Base-by-base conservation (phyloP, 2,888 invertebrate genomes). In the Galerucella calmariensis region DNA sequence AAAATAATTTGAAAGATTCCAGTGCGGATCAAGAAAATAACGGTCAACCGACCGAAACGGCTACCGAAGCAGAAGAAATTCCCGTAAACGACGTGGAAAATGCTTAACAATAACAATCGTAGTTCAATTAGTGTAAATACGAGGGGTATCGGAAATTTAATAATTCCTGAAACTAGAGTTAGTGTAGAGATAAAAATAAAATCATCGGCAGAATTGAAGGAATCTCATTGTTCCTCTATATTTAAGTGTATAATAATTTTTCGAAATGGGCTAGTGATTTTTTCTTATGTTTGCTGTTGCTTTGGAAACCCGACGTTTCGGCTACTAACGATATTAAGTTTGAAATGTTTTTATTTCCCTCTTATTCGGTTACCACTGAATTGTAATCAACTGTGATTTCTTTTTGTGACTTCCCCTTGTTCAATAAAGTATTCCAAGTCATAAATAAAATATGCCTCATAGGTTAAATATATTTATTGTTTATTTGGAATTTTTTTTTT, bases 1-100 rank as follows among this genome's bases (percentile, higher is more conserved):
- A 66, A 72, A 77, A 68, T 72, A 67, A 27, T 51, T 61, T 66
- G n/a, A 27, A 72, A 2, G 63, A 67, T 48, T 67, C 75, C 11
- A 58, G 75, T 35, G 20, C 67, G n/a, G 66, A 73, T 46, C 56
- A 75, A 46, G 74, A 77, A 14, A 44, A 69, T 24, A 58, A 66
- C 0, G 53, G 46, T 72, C 85, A 85, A 73, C 84, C 85, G 1
- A 84, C 86, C 4, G 86, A 86, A 79, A 86, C 85, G 41, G 86
- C 85, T 10, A 85, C 86, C 5, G 86, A 86, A 81, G 87, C 86
- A 24, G 85, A 86, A 77, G 87, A 86, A 80, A 75, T 84, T 53
- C 81, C 82, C 5, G 41, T 24, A 14, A 65, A 65, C 20, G 35
- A 46, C 14, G 24, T 63, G 6, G 72, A 72, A 8, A 67, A 67